Evolutionary conservation across 2,888 invertebrate species (phyloP).

Genomic region (Axea sp.): DNA sequence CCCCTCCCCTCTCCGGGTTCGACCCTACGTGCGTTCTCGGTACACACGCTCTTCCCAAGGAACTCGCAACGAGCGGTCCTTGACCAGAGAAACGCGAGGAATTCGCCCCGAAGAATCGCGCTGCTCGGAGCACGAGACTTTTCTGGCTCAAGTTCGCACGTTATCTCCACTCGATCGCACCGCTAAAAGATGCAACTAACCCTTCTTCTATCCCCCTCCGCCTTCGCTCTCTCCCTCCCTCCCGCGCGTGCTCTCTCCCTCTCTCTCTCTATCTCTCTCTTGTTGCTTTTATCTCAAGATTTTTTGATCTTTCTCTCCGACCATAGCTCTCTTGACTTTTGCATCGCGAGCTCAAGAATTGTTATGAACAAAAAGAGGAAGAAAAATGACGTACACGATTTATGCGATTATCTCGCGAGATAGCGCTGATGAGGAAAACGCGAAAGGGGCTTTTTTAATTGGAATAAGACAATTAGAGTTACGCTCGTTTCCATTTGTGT

Average conservation of each 20-base stretch:
- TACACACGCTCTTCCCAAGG: constrained; percentile 65
- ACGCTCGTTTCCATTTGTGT: too few relatives aligned
- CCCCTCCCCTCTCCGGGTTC: constrained; percentile 8
- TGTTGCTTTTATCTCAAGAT: constrained; percentile 1
- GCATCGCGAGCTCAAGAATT: constrained; percentile 13
- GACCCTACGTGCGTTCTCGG: constrained; percentile 32
- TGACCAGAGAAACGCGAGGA: constrained; percentile 72
- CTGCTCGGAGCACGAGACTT: constrained; percentile 59
- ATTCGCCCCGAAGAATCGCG: constrained; percentile 65
- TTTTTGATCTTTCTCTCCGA: constrained; percentile 3
- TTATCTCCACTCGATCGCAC: constrained; percentile 61
- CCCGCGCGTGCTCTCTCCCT: neutral
- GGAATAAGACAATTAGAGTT: constrained; percentile 17
- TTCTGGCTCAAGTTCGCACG: constrained; percentile 64
- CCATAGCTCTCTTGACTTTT: constrained; percentile 16
- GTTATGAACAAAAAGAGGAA: constrained; percentile 40
- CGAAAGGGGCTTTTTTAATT: constrained; percentile 14
- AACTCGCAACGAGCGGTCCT: constrained; percentile 68
- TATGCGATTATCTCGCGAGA: constrained; percentile 45
- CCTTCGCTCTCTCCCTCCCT: neutral
- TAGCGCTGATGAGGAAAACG: constrained; percentile 28
- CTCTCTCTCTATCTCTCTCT: constrained; percentile 3
- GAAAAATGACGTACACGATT: constrained; percentile 39
- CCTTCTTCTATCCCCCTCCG: constrained; percentile 16
- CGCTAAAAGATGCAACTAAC: constrained; percentile 56